Base-by-base conservation (phyloP, 1,140 invertebrate genomes). In the Solenopsis invicta region DNA sequence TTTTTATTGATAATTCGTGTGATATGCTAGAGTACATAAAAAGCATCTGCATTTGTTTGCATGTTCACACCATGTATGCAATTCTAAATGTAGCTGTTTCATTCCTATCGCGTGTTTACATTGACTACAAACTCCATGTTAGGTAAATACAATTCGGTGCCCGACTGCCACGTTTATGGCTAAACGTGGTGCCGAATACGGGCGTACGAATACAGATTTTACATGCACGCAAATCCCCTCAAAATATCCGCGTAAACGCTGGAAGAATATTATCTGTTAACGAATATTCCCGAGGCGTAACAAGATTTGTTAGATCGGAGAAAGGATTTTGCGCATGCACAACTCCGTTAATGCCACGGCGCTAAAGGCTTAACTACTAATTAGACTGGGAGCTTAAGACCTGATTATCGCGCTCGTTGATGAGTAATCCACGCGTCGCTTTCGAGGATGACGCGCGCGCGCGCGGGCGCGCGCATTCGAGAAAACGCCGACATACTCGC, bases 391-490 rank as follows among this genome's bases (percentile, higher is more conserved):
- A 84, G 80, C 80, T 84, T 61, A 74, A 84, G 72, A 84, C 54
- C 69, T 84, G 80, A 84, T 74, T 75, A 75, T 84, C 80, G 69
- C 80, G 80, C 69, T 84, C 41, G 80, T 74, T 74, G 80, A 82
- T 74, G 67, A 74, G 80, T 61, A 82, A 82, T 82, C 69, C 64
- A 80, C 37, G 77, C 77, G 29, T 69, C 48, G 77, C 48, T 69
- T 69, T 80, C n/a, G 77, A 54, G 77, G 34, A 80, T 69, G 48
- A 54, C 45, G 45, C 18, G 72, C 81, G 72, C 78, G 50, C 75
- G 50, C 77, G 72, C 78, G 50, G 64, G 50, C 77, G 72, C 24
- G 12, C 34, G n/a, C 8, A 74, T n/a, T 21, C 24, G 41, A 37
- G 82, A 78, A 86, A 86, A 16, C 50, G 21, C 24, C 62, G 29